phyloP scores from a whole-genome alignment of 2,888 invertebrate species.

The Sussaba pulchella region DNA sequence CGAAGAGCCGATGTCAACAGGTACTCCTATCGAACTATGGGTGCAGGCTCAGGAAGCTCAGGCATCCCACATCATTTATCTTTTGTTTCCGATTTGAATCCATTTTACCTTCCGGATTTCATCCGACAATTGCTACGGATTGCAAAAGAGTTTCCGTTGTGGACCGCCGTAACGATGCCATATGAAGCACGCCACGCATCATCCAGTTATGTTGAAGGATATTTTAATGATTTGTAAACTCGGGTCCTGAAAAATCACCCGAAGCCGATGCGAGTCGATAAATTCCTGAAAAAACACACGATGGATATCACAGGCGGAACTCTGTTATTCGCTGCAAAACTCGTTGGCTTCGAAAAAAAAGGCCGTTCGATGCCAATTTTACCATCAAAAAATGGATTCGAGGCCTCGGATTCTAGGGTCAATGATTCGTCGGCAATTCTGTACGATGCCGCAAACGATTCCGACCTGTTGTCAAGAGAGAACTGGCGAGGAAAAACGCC shows the following conservation, averaged over 20 bases:
- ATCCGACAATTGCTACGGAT: conserved; percentile 9
- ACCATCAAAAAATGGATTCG: not conserved
- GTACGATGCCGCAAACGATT: not conserved
- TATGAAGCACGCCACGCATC: conserved; percentile 33
- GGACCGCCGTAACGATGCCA: conserved; percentile 34
- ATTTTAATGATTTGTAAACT: conserved; percentile 46
- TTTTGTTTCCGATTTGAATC: not conserved
- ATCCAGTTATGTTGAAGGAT: conserved; percentile 45
- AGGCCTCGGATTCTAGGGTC: too few species aligned
- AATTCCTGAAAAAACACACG: conserved; percentile 30
- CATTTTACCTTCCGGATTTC: conserved; percentile 40
- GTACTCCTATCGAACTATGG: not conserved
- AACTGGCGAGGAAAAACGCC: conserved; percentile 21
- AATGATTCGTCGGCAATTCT: not conserved
- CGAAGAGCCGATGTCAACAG: not conserved
- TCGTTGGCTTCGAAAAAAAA: not conserved
- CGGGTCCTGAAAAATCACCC: conserved; percentile 18
- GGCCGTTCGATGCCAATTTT: not conserved
- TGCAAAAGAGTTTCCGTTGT: conserved; percentile 49
- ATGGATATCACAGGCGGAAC: not conserved
- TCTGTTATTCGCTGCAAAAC: not conserved
- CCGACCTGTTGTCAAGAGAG: not conserved
- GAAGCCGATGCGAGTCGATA: conserved; percentile 35
- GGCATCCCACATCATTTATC: not conserved
- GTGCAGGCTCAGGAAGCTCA: not conserved